Percentiles rank a stretch among this genome's conserved stretches.
phyloP scores from a whole-genome alignment of 2,113 vertebrate species.

The Dipodomys ordii region DNA sequence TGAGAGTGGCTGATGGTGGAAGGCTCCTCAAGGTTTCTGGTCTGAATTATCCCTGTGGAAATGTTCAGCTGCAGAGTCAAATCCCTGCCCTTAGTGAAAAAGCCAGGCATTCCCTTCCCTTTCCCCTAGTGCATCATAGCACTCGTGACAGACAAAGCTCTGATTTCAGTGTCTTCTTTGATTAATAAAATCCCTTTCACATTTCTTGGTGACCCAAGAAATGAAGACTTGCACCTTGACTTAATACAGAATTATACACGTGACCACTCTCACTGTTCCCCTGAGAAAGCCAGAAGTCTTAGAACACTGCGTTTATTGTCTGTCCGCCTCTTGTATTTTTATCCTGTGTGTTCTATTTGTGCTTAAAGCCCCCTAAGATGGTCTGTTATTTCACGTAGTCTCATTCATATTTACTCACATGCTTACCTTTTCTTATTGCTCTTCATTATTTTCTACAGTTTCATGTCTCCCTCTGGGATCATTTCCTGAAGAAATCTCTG shows the following conservation, averaged over 20 bases:
- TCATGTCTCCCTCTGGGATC: slow-evolving; percentile 47
- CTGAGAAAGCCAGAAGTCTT: not conserved
- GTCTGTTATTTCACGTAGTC: not conserved
- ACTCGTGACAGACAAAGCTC: not conserved
- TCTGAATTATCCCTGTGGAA: not conserved
- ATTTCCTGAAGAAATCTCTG: slow-evolving; percentile 58
- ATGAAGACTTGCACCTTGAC: slow-evolving; percentile 9
- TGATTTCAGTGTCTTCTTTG: not conserved
- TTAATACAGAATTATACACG: not conserved
- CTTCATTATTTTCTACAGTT: slow-evolving; percentile 46
- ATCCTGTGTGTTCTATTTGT: not conserved
- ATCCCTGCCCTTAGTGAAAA: not conserved
- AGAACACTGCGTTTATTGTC: slow-evolving; percentile 2
- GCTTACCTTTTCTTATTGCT: slow-evolving; percentile 56
- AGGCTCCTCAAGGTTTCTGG: not conserved
- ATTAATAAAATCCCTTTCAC: slow-evolving; percentile 26
- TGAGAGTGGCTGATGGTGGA: not conserved
- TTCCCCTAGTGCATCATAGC: not conserved
- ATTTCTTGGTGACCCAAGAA: slow-evolving; percentile 13
- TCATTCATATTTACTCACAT: slow-evolving; percentile 10
- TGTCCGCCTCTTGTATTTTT: slow-evolving; percentile 8
- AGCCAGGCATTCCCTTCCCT: not conserved
- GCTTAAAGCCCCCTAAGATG: slow-evolving; percentile 8
- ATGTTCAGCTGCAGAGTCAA: not conserved
- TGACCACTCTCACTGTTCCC: not conserved